Percentiles rank a stretch among this genome's conserved stretches.
phyloP scores from a whole-genome alignment of 1,140 invertebrate species.

The Ceratina japonica region DNA sequence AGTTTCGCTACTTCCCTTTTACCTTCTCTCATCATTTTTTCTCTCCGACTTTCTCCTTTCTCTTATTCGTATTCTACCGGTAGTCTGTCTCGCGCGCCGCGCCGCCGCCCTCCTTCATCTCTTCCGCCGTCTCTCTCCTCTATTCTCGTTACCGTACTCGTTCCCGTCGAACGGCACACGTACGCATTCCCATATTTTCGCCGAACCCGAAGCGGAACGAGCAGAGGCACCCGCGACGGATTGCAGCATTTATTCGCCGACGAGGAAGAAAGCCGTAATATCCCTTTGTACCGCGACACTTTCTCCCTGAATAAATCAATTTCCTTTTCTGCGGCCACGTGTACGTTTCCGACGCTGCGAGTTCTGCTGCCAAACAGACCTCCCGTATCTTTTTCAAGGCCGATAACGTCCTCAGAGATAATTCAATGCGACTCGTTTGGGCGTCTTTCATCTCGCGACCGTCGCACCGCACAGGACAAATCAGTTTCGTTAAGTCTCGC shows the following conservation, averaged over 20 bases:
- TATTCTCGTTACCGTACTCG: neutral
- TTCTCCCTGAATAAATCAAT: slow-evolving; percentile 34
- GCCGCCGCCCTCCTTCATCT: slow-evolving; percentile 19
- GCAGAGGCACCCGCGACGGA: slow-evolving; percentile 38
- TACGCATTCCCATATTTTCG: slow-evolving; percentile 61
- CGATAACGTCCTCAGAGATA: neutral
- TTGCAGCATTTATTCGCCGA: slow-evolving; percentile 49
- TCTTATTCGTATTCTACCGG: neutral
- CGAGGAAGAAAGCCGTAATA: slow-evolving; percentile 2
- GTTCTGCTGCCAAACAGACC: no score
- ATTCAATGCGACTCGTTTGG: neutral
- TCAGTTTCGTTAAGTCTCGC: slow-evolving; percentile 22
- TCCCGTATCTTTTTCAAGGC: neutral
- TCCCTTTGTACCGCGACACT: slow-evolving; percentile 25
- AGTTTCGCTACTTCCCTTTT: slow-evolving; percentile 47
- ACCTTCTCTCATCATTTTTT: slow-evolving; percentile 48
- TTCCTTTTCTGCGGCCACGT: neutral
- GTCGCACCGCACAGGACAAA: neutral
- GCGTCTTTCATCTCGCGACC: neutral
- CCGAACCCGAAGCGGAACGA: slow-evolving; percentile 21
- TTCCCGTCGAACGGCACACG: slow-evolving; percentile 35
- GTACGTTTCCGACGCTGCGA: no score
- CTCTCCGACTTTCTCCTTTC: slow-evolving; percentile 26
- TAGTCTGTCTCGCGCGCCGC: slow-evolving; percentile 18
- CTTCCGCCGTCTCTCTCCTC: slow-evolving; percentile 4